Conservation (phyloP, 1,140 invertebrate genomes). For the Trichonephila clavata region DNA sequence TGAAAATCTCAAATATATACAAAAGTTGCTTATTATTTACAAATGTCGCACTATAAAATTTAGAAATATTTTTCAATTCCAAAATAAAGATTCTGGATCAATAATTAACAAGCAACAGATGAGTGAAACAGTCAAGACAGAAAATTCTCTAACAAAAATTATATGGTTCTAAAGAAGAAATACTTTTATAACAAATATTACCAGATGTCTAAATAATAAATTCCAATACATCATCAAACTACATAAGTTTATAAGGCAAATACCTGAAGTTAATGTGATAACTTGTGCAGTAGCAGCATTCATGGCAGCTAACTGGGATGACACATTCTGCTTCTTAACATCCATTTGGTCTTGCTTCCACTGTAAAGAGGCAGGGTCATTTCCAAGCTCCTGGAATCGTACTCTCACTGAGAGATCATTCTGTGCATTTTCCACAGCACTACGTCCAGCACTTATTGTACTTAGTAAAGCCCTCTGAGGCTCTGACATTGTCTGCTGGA, state of each 20-base stretch:
- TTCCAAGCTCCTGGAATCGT: slow-evolving; percentile 90
- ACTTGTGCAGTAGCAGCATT: slow-evolving; percentile 99
- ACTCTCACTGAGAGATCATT: slow-evolving; percentile 87
- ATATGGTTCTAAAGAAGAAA: too few species aligned
- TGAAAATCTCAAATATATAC: too few species aligned
- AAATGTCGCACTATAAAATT: too few species aligned
- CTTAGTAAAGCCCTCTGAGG: slow-evolving; percentile 94
- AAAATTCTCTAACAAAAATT: neutral
- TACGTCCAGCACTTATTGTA: slow-evolving; percentile 92
- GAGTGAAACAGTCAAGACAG: neutral
- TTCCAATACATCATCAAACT: too few species aligned
- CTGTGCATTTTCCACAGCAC: slow-evolving; percentile 92
- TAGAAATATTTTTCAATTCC: too few species aligned
- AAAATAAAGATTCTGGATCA: too few species aligned
- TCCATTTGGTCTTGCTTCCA: slow-evolving; percentile 97
- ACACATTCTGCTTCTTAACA: slow-evolving; percentile 97
- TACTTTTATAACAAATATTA: too few species aligned
- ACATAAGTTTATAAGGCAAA: neutral
- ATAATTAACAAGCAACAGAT: too few species aligned
- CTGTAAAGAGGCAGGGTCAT: slow-evolving; percentile 91
- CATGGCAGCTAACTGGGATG: slow-evolving; percentile 98
- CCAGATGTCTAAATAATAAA: too few species aligned
- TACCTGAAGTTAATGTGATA: slow-evolving; percentile 94
- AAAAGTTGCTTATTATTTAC: too few species aligned
- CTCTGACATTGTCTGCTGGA: slow-evolving; percentile 89